Base-by-base conservation (phyloP, 2,888 invertebrate genomes). In the Sphaerophoria rueppellii region DNA sequence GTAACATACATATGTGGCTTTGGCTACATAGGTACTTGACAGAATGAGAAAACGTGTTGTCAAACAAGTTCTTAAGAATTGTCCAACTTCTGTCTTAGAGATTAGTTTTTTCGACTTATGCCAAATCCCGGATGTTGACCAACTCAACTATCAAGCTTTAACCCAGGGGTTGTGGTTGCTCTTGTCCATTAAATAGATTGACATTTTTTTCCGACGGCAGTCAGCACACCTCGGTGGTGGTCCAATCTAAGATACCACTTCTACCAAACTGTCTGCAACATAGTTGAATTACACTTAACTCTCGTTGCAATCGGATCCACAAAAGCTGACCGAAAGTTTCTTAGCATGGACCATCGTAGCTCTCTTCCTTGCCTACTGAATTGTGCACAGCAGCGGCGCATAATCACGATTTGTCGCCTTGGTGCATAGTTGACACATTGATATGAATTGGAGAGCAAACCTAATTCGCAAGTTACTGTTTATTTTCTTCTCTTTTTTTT, bases 341-440 rank as follows among this genome's bases (percentile, higher is more conserved):
- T 24, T 2, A 24, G 24, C 24, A 24, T 24, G 24, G 24, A 24
- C 24, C 24, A 24, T 24, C 24, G 24, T 24, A 24, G 24, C 24
- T 24, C 24, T 24, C 1, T 24, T 24, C 24, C 24, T 24, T 24
- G 24, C 24, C 2, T 24, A 24, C 24, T 24, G 24, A 1, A 24
- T n/a, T n/a, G n/a, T n/a, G n/a, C n/a, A n/a, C n/a, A n/a, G n/a
- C 24, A 24, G 60, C 24, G 24, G 24, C 24, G 43, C 43, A 74
- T 73, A 83, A 83, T 80, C 85, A 85, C 85, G 85, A 85, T 85
- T 81, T 81, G 85, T 85, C 85, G 81, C 85, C 76, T 16, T 65
- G 70, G 80, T 73, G 85, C 71, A 74, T 63, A 65, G 76, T 85
- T 85, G 85, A 85, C 85, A 85, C 85, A 81, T 85, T 81, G 85